phyloP scores from a whole-genome alignment of 2,888 invertebrate species.

The Atethmia centrago region DNA sequence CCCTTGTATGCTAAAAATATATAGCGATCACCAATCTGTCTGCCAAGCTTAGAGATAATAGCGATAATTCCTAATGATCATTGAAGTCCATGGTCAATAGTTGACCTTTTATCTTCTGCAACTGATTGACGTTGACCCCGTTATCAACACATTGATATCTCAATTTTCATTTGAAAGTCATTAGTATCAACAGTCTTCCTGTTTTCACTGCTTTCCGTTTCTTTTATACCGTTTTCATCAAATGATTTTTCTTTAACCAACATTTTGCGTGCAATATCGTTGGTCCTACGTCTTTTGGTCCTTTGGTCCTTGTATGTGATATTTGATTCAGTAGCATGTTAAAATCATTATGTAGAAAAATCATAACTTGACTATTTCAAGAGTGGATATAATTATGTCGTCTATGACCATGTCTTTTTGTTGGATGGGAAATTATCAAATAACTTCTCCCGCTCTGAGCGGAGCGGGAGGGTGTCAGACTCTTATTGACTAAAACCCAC shows the following conservation, averaged over 20 bases:
- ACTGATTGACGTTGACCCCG: slow-evolving; percentile 5
- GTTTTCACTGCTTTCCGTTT: slow-evolving; percentile 6
- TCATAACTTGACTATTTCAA: neutral
- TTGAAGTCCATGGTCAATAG: slow-evolving; percentile 13
- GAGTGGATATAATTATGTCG: no score
- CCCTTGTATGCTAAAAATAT: neutral
- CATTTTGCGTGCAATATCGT: neutral
- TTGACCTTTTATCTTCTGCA: slow-evolving; percentile 17
- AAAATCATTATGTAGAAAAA: neutral
- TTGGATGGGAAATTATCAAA: no score
- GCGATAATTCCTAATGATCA: neutral
- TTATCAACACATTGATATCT: slow-evolving; percentile 4
- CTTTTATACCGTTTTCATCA: neutral
- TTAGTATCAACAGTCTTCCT: neutral
- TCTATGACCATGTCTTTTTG: no score
- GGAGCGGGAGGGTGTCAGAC: no score
- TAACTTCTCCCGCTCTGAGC: no score
- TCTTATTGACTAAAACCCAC: no score
- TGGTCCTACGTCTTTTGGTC: neutral
- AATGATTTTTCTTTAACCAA: neutral
- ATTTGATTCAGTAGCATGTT: neutral
- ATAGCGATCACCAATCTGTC: neutral
- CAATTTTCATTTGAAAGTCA: neutral
- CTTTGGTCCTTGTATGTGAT: neutral
- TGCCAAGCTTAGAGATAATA: slow-evolving; percentile 14